phyloP scores from a whole-genome alignment of 35 echinoderm and acorn worm species.

The Chiridota heheva region DNA sequence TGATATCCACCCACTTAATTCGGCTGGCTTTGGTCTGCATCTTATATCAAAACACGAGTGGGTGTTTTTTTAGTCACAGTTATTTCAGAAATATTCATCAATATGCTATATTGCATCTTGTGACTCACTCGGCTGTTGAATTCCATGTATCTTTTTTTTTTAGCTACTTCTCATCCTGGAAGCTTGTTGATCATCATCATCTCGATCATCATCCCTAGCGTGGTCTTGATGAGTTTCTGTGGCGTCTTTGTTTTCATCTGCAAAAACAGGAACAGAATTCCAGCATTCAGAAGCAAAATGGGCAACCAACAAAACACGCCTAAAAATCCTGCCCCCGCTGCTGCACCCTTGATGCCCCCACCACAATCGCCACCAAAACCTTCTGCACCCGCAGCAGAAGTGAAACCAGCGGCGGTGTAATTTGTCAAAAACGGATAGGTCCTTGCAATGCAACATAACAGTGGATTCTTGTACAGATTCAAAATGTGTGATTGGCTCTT shows the following conservation, averaged over 20 bases:
- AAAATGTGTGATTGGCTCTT: too few relatives aligned
- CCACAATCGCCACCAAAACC: background rate
- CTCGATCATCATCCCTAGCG: slow-evolving; percentile 20
- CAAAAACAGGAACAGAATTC: slow-evolving; percentile 47
- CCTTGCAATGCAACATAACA: too few relatives aligned
- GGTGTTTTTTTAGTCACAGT: too few relatives aligned
- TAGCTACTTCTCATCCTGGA: slow-evolving; percentile 25
- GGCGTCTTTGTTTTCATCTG: slow-evolving; percentile 16
- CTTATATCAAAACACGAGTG: too few relatives aligned
- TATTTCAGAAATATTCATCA: too few relatives aligned
- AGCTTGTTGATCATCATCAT: slow-evolving; percentile 30
- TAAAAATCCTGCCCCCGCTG: background rate
- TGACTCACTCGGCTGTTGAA: too few relatives aligned
- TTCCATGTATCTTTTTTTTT: background rate
- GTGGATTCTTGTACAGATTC: too few relatives aligned
- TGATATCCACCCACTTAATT: too few relatives aligned
- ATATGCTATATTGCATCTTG: too few relatives aligned
- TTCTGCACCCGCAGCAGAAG: background rate
- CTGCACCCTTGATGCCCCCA: background rate
- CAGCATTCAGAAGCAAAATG: slow-evolving; percentile 30
- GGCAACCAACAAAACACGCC: slow-evolving; percentile 16
- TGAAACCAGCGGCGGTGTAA: background rate
- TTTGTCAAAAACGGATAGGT: too few relatives aligned
- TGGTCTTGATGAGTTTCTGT: slow-evolving; percentile 28
- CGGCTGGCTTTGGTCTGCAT: too few relatives aligned